A percentile compares a stretch with the other conserved stretches of the same genome.
phyloP scores from a whole-genome alignment of 2,797 vertebrate species.

The Ctenopoma kingsleyae region DNA sequence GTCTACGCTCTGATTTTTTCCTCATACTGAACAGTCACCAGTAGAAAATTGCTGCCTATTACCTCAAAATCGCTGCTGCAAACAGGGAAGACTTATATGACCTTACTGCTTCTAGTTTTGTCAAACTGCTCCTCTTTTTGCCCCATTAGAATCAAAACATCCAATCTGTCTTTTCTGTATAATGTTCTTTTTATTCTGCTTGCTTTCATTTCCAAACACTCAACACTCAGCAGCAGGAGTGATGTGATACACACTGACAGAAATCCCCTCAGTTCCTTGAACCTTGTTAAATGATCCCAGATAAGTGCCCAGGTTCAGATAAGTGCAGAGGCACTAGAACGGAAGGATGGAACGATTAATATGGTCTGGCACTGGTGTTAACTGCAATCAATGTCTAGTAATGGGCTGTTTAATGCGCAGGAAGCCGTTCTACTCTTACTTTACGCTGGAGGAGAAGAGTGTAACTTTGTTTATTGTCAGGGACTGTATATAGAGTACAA shows the following conservation, averaged over 20 bases:
- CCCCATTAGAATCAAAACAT: slow-evolving; percentile 48
- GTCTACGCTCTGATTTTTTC: slow-evolving; percentile 26
- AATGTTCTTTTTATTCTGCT: slow-evolving; percentile 25
- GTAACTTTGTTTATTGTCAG: slow-evolving; percentile 37
- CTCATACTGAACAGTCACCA: slow-evolving; percentile 18
- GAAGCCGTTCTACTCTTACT: slow-evolving; percentile 48
- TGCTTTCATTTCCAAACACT: slow-evolving; percentile 50
- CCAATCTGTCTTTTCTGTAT: slow-evolving; percentile 55
- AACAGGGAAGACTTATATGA: slow-evolving; percentile 51
- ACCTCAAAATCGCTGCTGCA: slow-evolving; percentile 48
- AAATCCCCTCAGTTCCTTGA: slow-evolving; percentile 62
- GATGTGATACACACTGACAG: slow-evolving; percentile 65
- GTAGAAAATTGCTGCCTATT: slow-evolving; percentile 64
- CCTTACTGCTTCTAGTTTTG: slow-evolving; percentile 58
- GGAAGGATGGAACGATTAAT: slow-evolving; percentile 76
- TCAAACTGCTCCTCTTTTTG: slow-evolving; percentile 48
- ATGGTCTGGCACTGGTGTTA: slow-evolving; percentile 67
- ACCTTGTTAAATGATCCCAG: slow-evolving; percentile 69
- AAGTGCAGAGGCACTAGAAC: slow-evolving; percentile 43
- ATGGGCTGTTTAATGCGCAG: slow-evolving; percentile 74
- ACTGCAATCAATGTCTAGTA: slow-evolving; percentile 79
- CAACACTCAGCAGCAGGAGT: slow-evolving; percentile 40
- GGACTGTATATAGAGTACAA: slow-evolving; percentile 6
- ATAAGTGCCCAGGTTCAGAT: slow-evolving; percentile 63
- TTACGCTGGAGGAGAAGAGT: slow-evolving; percentile 33